Base-by-base conservation (phyloP, 2,888 invertebrate species). In the Patella caerulea region DNA sequence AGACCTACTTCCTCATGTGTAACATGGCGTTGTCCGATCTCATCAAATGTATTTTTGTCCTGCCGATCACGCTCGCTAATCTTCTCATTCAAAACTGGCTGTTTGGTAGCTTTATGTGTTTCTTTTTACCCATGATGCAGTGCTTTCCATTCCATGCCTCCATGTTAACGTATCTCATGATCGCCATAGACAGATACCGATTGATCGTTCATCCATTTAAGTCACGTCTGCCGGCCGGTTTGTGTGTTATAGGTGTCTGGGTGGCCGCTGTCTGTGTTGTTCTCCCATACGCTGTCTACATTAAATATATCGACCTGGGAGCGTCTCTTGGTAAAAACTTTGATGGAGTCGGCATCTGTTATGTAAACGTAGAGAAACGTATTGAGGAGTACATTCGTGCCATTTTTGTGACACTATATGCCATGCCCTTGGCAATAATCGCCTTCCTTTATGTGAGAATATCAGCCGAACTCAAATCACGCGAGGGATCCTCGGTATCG, bases 11-110 rank as follows among this genome's bases (percentile, higher is more conserved):
- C 80, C 95, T 94, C 88, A 92, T 95, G 71, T 93, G 94, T 79
- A 95, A 95, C 90, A 92, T 95, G 86, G 94, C 94, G 0, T 88
- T 95, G 75, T 94, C 95, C 84, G 94, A 95, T 88, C 91, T 95
- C 65, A 92, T 95, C 69, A 95, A 95, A 91, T 94, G 95, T 86
- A 91, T 94, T 24, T 89, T 94, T 78, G 94, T 95, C n/a, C 87
- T 95, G 84, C 95, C 95, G 17, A 93, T 95, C 11, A 94, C 95
- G 0, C 89, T 95, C 82, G 94, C 94, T 84, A 94, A 95, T 74
- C 92, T 95, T 85, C 92, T 95, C 65, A 92, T 95, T 79, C 94
- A 94, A 87, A 95, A 95, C 94, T 95, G 95, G 95, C 93, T 95
- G 80, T 94, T 95, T 85, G 95, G 95, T 11, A 94, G 94, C 84